Evolutionary conservation across 2,888 invertebrate genomes (phyloP), one percentile per base, ranked within the genome.

Genomic region (Eilema depressum): DNA sequence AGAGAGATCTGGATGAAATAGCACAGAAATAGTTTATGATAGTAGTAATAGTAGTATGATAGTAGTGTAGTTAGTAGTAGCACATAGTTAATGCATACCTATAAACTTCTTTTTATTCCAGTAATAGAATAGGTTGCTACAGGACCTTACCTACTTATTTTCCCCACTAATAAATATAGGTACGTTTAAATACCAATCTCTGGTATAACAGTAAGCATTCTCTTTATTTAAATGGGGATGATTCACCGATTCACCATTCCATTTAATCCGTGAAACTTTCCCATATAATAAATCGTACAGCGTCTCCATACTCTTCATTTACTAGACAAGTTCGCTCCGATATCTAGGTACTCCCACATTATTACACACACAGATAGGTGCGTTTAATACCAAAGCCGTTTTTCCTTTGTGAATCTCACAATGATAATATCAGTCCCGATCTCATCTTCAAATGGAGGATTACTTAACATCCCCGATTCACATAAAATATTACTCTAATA

Each of bases 381-480:
- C 67, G 68, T 71, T 72, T 81, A 68, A 66, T 77, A 72, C 47
- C 61, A 77, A 81, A 79, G 75, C 75, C 80, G 81, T 82, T 87
- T 86, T 85, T 82, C 86, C 83, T 88, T 88, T 89, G 89, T 88
- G 77, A 73, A 73, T 71, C 78, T 76, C 83, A 87, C 88, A 89
- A 89, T 87, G 85, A 84, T 81, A 84, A 84, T 85, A 85, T 85
- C 82, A 80, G 82, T 81, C 82, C 83, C 78, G 84, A 90, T 89
- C 87, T 88, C 86, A 86, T 89, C 87, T 85, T 85, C 83, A 87
- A 88, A 90, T 88, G 86, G 86, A 79, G 85, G 85, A 89, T 91
- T 89, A 88, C 86, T 83, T 84, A 83, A 75, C 74, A 77, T 83
- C 78, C 83, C 77, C 76, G 75, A 84, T 87, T 83, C 86, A 80